phyloP scores from a whole-genome alignment of 2,797 vertebrate species.

The Hybognathus amarus region DNA sequence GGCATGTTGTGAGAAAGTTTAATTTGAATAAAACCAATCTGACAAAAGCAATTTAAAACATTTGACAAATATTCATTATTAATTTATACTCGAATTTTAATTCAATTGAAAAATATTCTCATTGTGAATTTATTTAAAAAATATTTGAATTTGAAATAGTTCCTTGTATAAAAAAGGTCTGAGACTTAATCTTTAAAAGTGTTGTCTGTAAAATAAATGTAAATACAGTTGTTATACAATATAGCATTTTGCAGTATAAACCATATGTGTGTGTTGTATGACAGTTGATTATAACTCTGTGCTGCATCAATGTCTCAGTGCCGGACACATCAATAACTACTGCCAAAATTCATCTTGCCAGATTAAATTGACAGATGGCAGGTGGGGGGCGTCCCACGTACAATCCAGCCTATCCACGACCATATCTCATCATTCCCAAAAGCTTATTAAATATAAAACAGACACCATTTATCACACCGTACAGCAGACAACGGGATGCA shows the following conservation, averaged over 20 bases:
- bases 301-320: conserved; percentile 18
- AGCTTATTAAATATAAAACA: conserved; percentile 46
- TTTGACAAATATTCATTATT: background rate
- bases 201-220: background rate
- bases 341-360: conserved; percentile 36
- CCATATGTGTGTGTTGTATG: background rate
- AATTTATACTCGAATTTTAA: background rate
- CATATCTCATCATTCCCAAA: conserved; percentile 42
- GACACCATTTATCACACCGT: conserved; percentile 20
- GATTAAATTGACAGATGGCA: conserved; percentile 33
- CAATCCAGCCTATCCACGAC: conserved; percentile 11
- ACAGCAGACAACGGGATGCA: conserved; percentile 18
- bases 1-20: background rate
- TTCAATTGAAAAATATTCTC: background rate
- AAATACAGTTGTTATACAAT: background rate
- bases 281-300: conserved; percentile 11
- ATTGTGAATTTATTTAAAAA: no score
- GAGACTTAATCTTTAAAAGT: no score
- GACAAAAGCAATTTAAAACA: background rate
- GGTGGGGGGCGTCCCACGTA: background rate
- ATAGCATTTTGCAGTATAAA: background rate
- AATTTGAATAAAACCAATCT: background rate
- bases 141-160: no score
- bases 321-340: conserved; percentile 34
- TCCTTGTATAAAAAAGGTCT: background rate